Base-by-base conservation (phyloP, 2,888 invertebrate species). In the Portevinia maculata region DNA sequence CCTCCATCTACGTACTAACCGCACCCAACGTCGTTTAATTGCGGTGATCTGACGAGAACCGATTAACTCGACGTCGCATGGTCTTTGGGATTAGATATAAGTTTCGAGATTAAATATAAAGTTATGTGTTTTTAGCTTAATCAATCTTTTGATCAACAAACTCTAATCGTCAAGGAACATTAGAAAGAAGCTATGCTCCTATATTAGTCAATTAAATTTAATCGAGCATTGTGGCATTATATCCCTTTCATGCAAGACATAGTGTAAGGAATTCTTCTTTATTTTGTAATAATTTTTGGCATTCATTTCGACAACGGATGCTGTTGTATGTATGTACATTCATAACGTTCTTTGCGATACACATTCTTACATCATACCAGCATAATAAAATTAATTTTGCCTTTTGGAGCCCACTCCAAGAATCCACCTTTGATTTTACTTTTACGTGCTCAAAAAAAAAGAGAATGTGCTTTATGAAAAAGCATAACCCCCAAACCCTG, bases 301-400 rank as follows among this genome's bases (percentile, higher is more conserved):
- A 73, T 73, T 64, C 21, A 55, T 64, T 64, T 9, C 48, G 19
- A 19, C 59, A 11, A 21, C 28, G 30, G 59, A 73, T 55, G 55
- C 46, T 48, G 53, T 34, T 30, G 52, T 32, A 8, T 32, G 19
- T 24, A n/a, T 17, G 1, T 28, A 21, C 8, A 30, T 13, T 34
- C 11, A 41, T 13, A 28, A 15, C 60, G 30, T 52, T 37, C 28
- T 57, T 39, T 48, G 11, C 39, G 34, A 34, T 11, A 11, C 60
- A 76, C 53, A 69, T 76, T 53, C 60, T 59, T 50, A 55, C 37
- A 46, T 21, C 46, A 76, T 62, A 55, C 60, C 53, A 62, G 60
- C 67, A 67, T 75, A 75, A 76, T 69, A 69, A 76, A 76, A 76
- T 76, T 76, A 76, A 69, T 76, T 75, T 75, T 52, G 4, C 44